phyloP scores from a whole-genome alignment of 2,113 vertebrate genomes.

The Hoplias malabaricus region DNA sequence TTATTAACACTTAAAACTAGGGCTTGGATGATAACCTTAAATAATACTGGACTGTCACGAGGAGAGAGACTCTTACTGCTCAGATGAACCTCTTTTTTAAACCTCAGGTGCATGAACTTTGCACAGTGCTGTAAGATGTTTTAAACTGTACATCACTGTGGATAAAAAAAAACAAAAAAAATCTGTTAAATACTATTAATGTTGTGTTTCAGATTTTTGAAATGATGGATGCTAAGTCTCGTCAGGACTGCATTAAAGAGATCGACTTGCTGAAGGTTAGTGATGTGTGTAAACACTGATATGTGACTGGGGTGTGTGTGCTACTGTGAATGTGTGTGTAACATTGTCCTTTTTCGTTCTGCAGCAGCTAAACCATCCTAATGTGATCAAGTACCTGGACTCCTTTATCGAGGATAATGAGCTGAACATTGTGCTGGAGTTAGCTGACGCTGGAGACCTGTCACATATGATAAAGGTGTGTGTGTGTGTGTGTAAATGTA shows the following conservation, averaged over 20 bases:
- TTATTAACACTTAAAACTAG: no score
- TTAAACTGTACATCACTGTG: no score
- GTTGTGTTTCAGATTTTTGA: constrained; percentile 82
- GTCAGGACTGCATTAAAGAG: constrained; percentile 93
- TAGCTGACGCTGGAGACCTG: constrained; percentile 94
- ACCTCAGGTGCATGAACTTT: no score
- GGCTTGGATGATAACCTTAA: no score
- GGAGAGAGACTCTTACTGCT: no score
- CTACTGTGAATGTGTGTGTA: not conserved
- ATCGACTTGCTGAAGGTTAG: constrained; percentile 92
- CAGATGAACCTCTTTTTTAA: no score
- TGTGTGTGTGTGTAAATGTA: constrained; percentile 3
- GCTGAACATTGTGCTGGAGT: constrained; percentile 94
- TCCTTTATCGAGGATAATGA: constrained; percentile 98
- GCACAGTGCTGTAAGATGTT: no score
- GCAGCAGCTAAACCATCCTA: constrained; percentile 97
- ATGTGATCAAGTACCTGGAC: constrained; percentile 96
- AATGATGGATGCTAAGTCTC: constrained; percentile 94
- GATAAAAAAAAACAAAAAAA: no score
- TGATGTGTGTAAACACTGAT: not conserved
- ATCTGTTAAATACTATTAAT: not conserved
- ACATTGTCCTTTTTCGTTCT: not conserved
- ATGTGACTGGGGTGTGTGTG: not conserved
- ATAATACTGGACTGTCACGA: no score
- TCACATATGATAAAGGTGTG: constrained; percentile 97